These are phyloP conservation scores for Sarotherodon lohbergeri DNA, from an alignment of 2,113 vertebrate genomes.

Conservation along the genomic window DNA sequence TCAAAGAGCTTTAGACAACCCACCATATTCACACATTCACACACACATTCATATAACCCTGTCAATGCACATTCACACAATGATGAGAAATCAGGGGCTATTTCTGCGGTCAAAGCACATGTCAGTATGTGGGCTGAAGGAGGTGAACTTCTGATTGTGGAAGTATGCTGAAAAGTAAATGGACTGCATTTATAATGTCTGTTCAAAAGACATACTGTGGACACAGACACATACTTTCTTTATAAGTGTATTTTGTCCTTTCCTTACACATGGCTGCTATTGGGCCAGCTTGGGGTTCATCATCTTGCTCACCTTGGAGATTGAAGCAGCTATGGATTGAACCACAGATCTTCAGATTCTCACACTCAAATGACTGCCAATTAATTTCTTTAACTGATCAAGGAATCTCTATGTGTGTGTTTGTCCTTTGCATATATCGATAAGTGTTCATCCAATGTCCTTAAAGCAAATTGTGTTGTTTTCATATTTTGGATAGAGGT, in stretches of 20 bases:
- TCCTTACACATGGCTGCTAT: not conserved
- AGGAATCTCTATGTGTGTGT: not conserved
- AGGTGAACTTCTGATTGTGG: not conserved
- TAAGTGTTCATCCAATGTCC: not conserved
- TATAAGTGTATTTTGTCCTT: not conserved
- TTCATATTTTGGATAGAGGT: not conserved
- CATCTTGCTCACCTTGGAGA: not conserved
- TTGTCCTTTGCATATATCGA: not conserved
- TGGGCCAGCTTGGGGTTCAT: not conserved
- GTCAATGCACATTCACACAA: not conserved
- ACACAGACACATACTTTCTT: not conserved
- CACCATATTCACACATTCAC: not conserved
- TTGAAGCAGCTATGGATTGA: not conserved
- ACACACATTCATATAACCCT: not conserved
- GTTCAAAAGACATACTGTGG: not conserved
- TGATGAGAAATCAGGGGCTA: not conserved
- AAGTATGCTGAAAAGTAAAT: not conserved
- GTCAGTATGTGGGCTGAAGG: not conserved
- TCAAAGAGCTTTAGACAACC: not conserved
- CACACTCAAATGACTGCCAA: rapidly evolving
- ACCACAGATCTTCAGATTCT: not conserved
- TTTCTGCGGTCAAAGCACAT: not conserved
- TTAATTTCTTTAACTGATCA: not conserved
- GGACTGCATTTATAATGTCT: not conserved
- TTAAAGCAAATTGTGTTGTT: not conserved